Evolutionary conservation across 2,113 vertebrate species (phyloP), one percentile per base, ranked within the genome.

Genomic region (Cynoglossus semilaevis): DNA sequence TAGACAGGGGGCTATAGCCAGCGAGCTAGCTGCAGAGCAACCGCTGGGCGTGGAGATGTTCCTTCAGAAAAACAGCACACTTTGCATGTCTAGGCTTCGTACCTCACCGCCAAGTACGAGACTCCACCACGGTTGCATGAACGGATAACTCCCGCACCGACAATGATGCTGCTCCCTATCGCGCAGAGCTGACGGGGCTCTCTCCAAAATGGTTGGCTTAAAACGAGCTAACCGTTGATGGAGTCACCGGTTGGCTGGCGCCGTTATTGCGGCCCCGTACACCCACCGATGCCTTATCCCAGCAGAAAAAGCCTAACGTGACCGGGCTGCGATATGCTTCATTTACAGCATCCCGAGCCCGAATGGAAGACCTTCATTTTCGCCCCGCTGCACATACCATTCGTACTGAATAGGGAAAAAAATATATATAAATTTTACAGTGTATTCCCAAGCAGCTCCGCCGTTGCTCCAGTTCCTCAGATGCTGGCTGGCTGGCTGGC

Each of bases 401-500:
- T 22, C 50, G 47, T 15, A 52, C 52, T 41, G 49, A 41, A 12
- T 14, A 14, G 10, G 11, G 1, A 14, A 41, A 41, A 13, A 41
- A n/a, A n/a, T n/a, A n/a, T n/a, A 13, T 41, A 9, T 13, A 5
- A 41, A 41, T 41, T 41, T 13, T 13, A 41, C 11, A 5, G 38
- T 41, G 10, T 41, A 5, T 14, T 11, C 14, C 9, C 38, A 40
- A 11, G 8, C 38, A 41, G 72, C 48, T 72, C 70, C 73, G 41
- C 73, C 71, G 83, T 65, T 50, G 78, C 84, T 84, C 81, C 72
- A 56, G 79, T 67, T 80, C 74, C 59, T 80, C 62, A 62, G 83
- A 86, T 83, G 84, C 74, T 81, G 85, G 79, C 76, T 81, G 85
- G 79, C 76, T 81, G 85, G 76, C 77, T 79, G 84, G 74, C 77